A percentile compares a stretch with the other conserved stretches of the same genome.
Evolutionary conservation across 2,797 vertebrate species (phyloP).

Genomic region (Syngnathus rostellatus): DNA sequence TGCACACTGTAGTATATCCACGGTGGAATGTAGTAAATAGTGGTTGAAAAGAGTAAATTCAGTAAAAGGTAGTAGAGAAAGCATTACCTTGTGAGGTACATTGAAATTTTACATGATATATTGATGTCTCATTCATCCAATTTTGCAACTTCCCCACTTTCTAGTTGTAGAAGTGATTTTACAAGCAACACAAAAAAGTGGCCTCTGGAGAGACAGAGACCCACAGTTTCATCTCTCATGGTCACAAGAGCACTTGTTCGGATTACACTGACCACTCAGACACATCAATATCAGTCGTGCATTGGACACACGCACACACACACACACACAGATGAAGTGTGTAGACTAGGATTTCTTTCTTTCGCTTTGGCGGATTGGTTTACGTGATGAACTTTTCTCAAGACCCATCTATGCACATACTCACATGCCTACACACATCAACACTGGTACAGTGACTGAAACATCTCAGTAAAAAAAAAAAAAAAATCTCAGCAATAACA

Average conservation of each 20-base stretch:
- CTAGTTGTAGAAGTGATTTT: neutral
- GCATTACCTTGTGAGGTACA: neutral
- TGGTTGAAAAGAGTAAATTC: neutral
- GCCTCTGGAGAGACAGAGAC: neutral
- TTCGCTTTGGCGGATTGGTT: too few species aligned
- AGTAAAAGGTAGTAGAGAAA: neutral
- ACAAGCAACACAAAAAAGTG: neutral
- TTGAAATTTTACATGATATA: neutral
- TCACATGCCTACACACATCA: neutral
- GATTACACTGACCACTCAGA: conserved; percentile 24
- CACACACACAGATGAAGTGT: conserved; percentile 43
- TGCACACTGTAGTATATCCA: neutral
- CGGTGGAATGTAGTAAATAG: neutral
- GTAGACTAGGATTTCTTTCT: conserved; percentile 47
- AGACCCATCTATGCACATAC: neutral
- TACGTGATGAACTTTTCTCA: neutral
- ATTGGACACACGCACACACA: conserved; percentile 19
- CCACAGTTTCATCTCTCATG: neutral
- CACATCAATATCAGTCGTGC: conserved; percentile 58
- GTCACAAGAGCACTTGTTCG: neutral
- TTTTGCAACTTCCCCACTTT: neutral
- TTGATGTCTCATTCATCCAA: neutral
- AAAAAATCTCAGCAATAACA: neutral
- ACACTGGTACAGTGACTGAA: neutral
- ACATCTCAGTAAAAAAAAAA: neutral